phyloP scores from a whole-genome alignment of 2,113 vertebrate genomes.

The Oceanites oceanicus region DNA sequence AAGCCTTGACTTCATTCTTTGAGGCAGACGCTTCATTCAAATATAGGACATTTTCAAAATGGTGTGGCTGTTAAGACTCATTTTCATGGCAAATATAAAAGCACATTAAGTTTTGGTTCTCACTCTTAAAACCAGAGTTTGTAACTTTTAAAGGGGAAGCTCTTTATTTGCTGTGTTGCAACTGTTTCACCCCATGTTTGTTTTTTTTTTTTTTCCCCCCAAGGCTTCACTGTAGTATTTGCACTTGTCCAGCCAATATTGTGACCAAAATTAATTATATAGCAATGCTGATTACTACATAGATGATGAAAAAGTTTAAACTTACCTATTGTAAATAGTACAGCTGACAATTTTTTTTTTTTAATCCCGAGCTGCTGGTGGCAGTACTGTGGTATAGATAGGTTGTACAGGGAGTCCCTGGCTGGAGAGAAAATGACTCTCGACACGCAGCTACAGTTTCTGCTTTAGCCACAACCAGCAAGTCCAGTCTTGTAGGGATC shows the following conservation, averaged over 20 bases:
- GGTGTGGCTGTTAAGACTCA: not conserved
- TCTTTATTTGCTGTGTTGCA: not conserved
- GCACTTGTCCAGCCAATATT: not conserved
- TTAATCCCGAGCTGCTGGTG: not conserved
- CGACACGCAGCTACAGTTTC: not conserved
- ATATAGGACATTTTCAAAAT: not conserved
- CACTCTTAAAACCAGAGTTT: not conserved
- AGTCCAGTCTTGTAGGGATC: not conserved
- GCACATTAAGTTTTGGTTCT: not conserved
- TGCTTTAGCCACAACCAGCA: not conserved
- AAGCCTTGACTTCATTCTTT: not conserved
- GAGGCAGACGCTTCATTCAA: not conserved
- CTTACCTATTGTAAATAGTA: not conserved
- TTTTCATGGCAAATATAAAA: not conserved
- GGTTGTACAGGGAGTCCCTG: not conserved
- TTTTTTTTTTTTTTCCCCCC: not conserved
- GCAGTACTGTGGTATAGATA: not conserved
- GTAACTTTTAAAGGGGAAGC: not conserved
- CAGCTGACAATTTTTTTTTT: not conserved
- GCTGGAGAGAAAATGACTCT: not conserved
- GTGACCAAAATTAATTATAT: not conserved
- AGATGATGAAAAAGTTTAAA: not conserved
- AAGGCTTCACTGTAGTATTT: not conserved
- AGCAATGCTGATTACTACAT: not conserved
- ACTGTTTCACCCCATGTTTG: not conserved